Base-by-base conservation (phyloP, 2,888 invertebrate species). In the Seira ritae region DNA sequence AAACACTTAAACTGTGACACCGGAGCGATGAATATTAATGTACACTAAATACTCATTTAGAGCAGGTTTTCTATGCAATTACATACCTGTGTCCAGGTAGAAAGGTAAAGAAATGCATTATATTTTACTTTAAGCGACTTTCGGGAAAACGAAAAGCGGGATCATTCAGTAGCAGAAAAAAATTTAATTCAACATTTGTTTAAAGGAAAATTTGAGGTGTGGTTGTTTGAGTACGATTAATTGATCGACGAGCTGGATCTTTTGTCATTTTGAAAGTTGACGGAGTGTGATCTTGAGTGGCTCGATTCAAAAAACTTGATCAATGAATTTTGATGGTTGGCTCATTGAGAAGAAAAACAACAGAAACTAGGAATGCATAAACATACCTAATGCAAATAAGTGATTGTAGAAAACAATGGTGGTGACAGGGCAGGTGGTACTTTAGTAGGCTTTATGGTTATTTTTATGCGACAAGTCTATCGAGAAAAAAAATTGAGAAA, bases 401-500 rank as follows among this genome's bases (percentile, higher is more conserved):
- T n/a, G n/a, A n/a, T n/a, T 62, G 10, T 62, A n/a, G 8, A 10
- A 12, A 17, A n/a, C 4, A 17, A 62, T 62, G 62, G 17, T 17
- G 62, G 17, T 62, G 62, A 62, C 17, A 17, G 46, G 66, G 60
- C 79, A 73, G 79, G 79, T 80, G 72, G 79, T 73, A 73, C 72
- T 80, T 80, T 72, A 55, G 72, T 73, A 68, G 42, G 42, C 65
- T 75, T 46, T 50, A 24, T 80, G 19, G 24, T 80, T 80, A 73
- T 72, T 80, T 77, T 80, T 79, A 80, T 80, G 73, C 31, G 72
- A 80, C 79, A 60, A 73, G 67, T 80, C 79, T 80, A 80, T 80
- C 68, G 73, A 72, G 67, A 66, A 46, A 12, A 72, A 68, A 50
- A 22, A 60, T 71, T 62, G 66, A 22, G 23, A 37, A 68, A 67